Evolutionary conservation across 2,888 invertebrate genomes (phyloP), one percentile per base, ranked within the genome.

Genomic region (Tipula lateralis): DNA sequence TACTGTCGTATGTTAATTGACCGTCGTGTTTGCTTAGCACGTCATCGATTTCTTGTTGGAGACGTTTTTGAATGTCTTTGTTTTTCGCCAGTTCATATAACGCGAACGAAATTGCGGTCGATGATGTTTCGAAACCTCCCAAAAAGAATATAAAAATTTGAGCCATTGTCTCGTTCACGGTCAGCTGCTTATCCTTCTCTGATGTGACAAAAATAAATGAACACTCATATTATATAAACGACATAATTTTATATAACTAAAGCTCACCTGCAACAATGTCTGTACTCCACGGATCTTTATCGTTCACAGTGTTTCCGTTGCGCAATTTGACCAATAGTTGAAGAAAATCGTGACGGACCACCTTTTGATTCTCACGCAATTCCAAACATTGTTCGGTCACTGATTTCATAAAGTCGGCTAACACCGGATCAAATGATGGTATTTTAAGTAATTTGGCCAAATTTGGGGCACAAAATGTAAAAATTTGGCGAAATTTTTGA

Each of bases 81-180:
- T 83, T 83, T 36, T 83, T 83, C 0, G 36, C 36, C 1, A 83
- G 12, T 19, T 84, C 83, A 12, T 44, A 83, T 6, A 83, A 83
- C 3, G 36, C 34, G 24, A 83, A 83, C 1, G 83, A 83, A 36
- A 39, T 13, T 19, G 83, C 39, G 4, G 39, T 24, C 6, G 83
- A 83, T 1, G 83, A 83, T 39, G 83, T 83, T n/a, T 83, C 83
- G 13, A 36, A 83, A 29, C 36, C 83, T 13, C 36, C 83, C 29
- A 83, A 36, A 5, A 36, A 83, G 13, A 83, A 83, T 36, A 83
- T 12, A 19, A 83, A 36, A 7, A 39, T 39, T 83, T 83, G 83
- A 39, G 83, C 83, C 29, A n/a, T 29, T 36, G 29, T n/a, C 6
- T 83, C 83, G 29, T 83, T 83, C 1, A 83, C 29, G 29, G 36